A percentile compares a stretch with the other conserved stretches of the same genome.
Evolutionary conservation across 2,888 invertebrate genomes (phyloP).

Genomic region (Habrosyne pyritoides): DNA sequence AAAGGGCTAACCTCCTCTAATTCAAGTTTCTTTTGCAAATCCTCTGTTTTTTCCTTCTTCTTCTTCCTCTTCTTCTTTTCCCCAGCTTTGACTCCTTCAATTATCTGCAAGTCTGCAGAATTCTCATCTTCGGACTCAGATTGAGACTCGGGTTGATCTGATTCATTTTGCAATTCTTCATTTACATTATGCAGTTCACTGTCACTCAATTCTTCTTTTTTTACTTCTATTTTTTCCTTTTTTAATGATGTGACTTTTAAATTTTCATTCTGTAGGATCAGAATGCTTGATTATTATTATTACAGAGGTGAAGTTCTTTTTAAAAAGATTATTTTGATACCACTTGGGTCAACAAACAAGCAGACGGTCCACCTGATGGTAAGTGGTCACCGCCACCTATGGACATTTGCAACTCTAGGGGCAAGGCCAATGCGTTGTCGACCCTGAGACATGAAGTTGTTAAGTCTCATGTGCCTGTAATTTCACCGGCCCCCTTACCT

Average conservation of each 20-base stretch:
- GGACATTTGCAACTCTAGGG: no score
- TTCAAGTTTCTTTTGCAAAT: constrained; percentile 76
- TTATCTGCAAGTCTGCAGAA: constrained; percentile 56
- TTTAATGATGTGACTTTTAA: constrained; percentile 33
- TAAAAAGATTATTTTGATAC: no score
- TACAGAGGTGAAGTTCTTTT: no score
- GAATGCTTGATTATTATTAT: not conserved
- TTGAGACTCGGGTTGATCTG: constrained; percentile 28
- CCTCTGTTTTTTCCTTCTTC: constrained; percentile 71
- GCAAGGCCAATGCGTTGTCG: no score
- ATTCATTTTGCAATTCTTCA: constrained; percentile 23
- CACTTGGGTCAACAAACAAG: no score
- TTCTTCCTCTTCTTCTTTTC: constrained; percentile 69
- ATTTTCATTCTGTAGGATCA: constrained; percentile 20
- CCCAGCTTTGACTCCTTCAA: constrained; percentile 71
- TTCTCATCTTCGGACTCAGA: constrained; percentile 30
- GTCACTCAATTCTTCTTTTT: constrained; percentile 45
- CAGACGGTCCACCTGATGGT: no score
- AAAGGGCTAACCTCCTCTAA: constrained; percentile 70
- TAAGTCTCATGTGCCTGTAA: no score
- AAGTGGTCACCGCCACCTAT: no score
- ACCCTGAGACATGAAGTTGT: no score
- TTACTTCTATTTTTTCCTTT: constrained; percentile 45
- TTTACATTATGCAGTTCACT: constrained; percentile 40
- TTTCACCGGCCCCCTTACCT: no score